Conservation (phyloP, 1,140 invertebrate species). For the Rhagoletis zephyria region DNA sequence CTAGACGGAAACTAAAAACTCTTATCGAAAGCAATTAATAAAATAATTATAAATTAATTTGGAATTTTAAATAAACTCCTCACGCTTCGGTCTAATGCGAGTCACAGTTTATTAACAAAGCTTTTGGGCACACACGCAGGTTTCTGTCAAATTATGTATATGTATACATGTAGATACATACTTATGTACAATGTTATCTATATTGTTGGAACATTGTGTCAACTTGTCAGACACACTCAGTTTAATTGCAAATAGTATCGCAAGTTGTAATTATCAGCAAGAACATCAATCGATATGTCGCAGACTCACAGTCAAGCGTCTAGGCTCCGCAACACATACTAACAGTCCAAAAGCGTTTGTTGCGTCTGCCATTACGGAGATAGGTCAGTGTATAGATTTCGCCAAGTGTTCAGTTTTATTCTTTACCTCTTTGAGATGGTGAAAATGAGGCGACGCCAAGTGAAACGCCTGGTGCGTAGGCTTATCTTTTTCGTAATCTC, state of each 20-base stretch:
- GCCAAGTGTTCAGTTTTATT: no score
- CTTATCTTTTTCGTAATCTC: slow-evolving; percentile 60
- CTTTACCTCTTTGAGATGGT: background rate
- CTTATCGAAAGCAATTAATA: no score
- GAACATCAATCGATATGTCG: background rate
- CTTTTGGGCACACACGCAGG: background rate
- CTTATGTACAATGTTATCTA: background rate
- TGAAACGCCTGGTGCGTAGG: slow-evolving; percentile 66
- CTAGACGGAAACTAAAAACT: no score
- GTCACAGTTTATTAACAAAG: no score
- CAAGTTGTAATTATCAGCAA: background rate
- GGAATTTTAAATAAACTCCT: no score
- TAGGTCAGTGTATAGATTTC: background rate
- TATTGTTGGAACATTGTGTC: background rate
- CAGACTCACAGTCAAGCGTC: no score
- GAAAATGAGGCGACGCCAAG: slow-evolving; percentile 65
- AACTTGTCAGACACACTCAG: slow-evolving; percentile 1
- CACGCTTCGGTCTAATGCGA: no score
- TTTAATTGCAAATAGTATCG: slow-evolving; percentile 25
- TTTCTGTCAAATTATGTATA: no score
- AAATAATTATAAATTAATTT: no score
- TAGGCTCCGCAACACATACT: no score
- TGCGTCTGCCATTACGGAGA: background rate
- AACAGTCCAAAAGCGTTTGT: background rate
- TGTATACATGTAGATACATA: background rate